Conservation (phyloP, 1,140 invertebrate species). For the Brachystomella parvula region DNA sequence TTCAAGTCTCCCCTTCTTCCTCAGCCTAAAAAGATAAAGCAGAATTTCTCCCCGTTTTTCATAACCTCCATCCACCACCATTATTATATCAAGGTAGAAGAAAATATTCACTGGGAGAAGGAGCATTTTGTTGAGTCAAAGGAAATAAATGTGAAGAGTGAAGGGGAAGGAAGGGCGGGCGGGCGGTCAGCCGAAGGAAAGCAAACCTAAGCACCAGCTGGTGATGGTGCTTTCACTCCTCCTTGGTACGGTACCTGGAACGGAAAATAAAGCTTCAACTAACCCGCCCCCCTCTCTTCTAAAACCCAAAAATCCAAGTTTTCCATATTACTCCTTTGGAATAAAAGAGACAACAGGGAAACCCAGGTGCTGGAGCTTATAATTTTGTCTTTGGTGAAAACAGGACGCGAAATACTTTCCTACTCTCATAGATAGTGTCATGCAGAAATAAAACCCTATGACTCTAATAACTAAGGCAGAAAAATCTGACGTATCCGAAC, state of each 20-base stretch:
- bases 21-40: too few relatives aligned
- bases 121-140: conserved; percentile 6
- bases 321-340: not conserved
- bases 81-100: not conserved
- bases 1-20: too few relatives aligned
- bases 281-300: conserved; percentile 8
- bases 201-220: conserved; percentile 12
- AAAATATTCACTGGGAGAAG: not conserved
- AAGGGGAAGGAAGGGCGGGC: conserved; percentile 1
- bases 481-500: too few relatives aligned
- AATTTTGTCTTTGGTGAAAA: too few relatives aligned
- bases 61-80: not conserved
- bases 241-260: conserved; percentile 12
- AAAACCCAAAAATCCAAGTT: conserved; percentile 7
- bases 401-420: too few relatives aligned
- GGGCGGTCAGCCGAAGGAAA: conserved; percentile 4
- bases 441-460: too few relatives aligned
- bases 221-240: conserved; percentile 10
- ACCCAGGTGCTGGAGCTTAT: not conserved
- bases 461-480: too few relatives aligned
- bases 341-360: not conserved
- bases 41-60: too few relatives aligned
- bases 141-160: conserved; percentile 5
- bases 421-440: too few relatives aligned
- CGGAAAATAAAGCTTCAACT: not conserved